Conservation (phyloP, 2,113 vertebrate genomes). For the Cyanistes caeruleus region DNA sequence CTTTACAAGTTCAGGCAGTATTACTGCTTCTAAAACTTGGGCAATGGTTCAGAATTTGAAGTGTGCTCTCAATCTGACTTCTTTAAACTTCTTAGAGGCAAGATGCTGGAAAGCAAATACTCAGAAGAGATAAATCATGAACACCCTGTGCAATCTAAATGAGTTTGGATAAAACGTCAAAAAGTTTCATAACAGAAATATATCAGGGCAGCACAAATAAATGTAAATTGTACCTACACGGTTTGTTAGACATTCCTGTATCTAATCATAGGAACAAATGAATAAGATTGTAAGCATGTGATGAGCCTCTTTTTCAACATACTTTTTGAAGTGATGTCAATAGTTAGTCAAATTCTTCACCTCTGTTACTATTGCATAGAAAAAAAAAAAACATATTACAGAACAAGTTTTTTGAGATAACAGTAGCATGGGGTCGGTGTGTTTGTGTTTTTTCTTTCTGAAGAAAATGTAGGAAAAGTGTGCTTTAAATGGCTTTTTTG, state of each 20-base stretch:
- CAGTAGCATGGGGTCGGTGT: rapidly evolving
- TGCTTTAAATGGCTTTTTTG: neutral
- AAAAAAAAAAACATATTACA: neutral
- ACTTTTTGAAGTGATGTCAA: neutral
- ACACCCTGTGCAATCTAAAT: neutral
- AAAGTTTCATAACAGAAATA: neutral
- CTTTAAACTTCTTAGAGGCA: neutral
- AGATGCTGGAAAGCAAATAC: neutral
- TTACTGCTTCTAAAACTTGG: neutral
- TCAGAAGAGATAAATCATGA: neutral
- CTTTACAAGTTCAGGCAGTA: too few relatives aligned
- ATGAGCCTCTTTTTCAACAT: neutral
- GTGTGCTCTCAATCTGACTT: rapidly evolving
- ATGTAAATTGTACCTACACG: neutral
- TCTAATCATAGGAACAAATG: neutral
- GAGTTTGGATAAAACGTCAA: neutral
- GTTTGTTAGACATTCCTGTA: neutral
- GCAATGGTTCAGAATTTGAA: neutral
- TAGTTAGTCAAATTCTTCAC: neutral
- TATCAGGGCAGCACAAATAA: neutral
- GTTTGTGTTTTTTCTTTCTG: neutral
- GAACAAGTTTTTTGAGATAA: neutral
- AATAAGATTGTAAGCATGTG: neutral
- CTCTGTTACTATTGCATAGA: neutral
- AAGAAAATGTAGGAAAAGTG: neutral